Percentiles rank a stretch among this genome's conserved stretches.
These are phyloP conservation scores for Marcusenius ussheri DNA, from an alignment of 2,113 vertebrate genomes.

Conservation along the genomic window DNA sequence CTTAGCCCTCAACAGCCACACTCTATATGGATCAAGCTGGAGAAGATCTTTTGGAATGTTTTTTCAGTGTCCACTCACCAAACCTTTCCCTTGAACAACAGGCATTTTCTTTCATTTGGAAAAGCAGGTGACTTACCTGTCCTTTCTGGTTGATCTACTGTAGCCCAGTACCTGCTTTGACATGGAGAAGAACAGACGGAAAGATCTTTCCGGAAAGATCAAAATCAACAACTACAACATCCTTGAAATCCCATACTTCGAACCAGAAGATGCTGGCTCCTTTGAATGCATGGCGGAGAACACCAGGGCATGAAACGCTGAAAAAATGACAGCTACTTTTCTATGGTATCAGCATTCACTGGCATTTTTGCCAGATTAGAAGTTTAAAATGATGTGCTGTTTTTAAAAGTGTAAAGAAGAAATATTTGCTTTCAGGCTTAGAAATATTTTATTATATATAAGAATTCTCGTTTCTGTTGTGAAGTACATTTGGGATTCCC, in stretches of 20 bases:
- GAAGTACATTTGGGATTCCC: background rate
- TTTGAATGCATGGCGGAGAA: constrained; percentile 77
- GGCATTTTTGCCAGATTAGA: background rate
- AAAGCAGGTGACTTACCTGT: constrained; percentile 31
- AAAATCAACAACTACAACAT: constrained; percentile 64
- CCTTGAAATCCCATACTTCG: constrained; percentile 77
- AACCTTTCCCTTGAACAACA: background rate
- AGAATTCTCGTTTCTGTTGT: background rate
- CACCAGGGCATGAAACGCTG: constrained; percentile 64
- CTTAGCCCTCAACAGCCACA: background rate
- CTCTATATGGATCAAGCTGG: background rate
- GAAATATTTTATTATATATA: background rate
- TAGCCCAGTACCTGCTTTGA: constrained; percentile 78
- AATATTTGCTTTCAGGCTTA: background rate
- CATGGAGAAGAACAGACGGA: constrained; percentile 76
- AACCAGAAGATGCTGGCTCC: constrained; percentile 72
- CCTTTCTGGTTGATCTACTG: constrained; percentile 46
- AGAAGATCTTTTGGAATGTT: background rate
- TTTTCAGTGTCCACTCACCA: background rate
- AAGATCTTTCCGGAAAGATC: constrained; percentile 68
- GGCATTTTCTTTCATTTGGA: constrained; percentile 4
- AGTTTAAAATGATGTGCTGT: background rate
- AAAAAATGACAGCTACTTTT: constrained; percentile 72
- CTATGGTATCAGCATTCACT: constrained; percentile 58
- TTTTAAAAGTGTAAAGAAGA: background rate